Conservation (phyloP, 1,140 invertebrate species). For the Drosophila pseudoananassae region DNA sequence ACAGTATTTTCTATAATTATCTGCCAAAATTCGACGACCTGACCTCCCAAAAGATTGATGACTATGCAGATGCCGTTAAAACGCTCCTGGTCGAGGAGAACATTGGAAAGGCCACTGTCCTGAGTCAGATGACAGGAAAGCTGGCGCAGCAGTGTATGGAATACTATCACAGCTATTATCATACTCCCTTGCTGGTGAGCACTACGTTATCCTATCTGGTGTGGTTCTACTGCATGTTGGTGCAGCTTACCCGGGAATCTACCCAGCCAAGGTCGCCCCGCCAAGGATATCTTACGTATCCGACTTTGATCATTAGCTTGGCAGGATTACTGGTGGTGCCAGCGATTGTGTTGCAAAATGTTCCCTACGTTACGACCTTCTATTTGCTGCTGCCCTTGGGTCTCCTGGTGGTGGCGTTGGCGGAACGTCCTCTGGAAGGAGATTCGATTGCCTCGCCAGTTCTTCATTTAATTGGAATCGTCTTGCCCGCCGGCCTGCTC, state of each 20-base stretch:
- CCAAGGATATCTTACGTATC: neutral
- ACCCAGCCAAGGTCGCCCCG: neutral
- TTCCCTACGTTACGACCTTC: conserved; percentile 48
- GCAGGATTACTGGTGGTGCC: conserved; percentile 16
- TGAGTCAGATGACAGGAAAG: conserved; percentile 25
- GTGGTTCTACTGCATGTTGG: conserved; percentile 86
- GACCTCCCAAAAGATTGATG: conserved; percentile 13
- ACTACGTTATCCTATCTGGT: conserved; percentile 87
- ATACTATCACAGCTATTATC: conserved; percentile 92
- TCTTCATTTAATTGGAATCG: conserved; percentile 22
- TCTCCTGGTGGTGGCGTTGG: conserved; percentile 48
- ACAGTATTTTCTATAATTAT: conserved; percentile 38
- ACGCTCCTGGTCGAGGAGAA: neutral
- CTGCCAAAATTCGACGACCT: conserved; percentile 40
- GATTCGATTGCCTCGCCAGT: neutral
- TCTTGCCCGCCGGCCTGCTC: conserved; percentile 57
- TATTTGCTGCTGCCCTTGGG: conserved; percentile 69
- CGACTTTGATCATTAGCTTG: conserved; percentile 4
- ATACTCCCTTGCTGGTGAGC: conserved; percentile 86
- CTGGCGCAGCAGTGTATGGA: conserved; percentile 86
- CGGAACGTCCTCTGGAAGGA: conserved; percentile 12
- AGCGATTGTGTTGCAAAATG: conserved; percentile 42
- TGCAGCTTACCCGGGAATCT: conserved; percentile 14
- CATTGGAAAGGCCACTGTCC: conserved; percentile 10
- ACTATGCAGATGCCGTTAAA: neutral